Evolutionary conservation across 2,797 vertebrate genomes (phyloP).

Genomic region (Peromyscus attwateri): DNA sequence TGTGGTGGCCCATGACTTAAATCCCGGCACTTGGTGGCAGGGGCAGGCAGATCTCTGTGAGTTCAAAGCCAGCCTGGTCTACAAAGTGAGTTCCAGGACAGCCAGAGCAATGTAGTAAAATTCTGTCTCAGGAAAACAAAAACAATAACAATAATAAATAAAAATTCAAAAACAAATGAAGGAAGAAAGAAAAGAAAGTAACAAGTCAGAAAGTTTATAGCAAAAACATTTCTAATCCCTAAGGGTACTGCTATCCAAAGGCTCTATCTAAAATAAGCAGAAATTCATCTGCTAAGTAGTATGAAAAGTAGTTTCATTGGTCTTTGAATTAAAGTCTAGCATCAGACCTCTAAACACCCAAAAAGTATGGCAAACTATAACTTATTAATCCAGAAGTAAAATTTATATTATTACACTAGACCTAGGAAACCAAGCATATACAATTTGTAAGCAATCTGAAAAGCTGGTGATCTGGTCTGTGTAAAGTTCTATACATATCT

Average conservation of each 20-base stretch:
- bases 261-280: constrained; percentile 48
- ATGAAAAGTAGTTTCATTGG: constrained; percentile 41
- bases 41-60: neutral
- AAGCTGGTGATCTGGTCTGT: constrained; percentile 1
- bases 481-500: constrained; percentile 1
- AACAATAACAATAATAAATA: neutral
- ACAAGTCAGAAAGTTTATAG: neutral
- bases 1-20: no score
- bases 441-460: constrained; percentile 28
- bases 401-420: constrained; percentile 59
- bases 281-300: constrained; percentile 29
- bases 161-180: neutral
- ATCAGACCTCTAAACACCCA: constrained; percentile 36
- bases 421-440: neutral
- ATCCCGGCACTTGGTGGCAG: neutral
- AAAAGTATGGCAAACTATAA: constrained; percentile 58
- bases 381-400: constrained; percentile 62
- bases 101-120: neutral
- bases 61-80: neutral
- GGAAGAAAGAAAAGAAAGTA: neutral
- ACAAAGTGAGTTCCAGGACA: neutral
- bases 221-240: constrained; percentile 66
- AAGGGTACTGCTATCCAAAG: constrained; percentile 5
- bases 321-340: constrained; percentile 57
- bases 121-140: neutral